phyloP scores from a whole-genome alignment of 2,888 invertebrate species.

The Linyphia triangularis region DNA sequence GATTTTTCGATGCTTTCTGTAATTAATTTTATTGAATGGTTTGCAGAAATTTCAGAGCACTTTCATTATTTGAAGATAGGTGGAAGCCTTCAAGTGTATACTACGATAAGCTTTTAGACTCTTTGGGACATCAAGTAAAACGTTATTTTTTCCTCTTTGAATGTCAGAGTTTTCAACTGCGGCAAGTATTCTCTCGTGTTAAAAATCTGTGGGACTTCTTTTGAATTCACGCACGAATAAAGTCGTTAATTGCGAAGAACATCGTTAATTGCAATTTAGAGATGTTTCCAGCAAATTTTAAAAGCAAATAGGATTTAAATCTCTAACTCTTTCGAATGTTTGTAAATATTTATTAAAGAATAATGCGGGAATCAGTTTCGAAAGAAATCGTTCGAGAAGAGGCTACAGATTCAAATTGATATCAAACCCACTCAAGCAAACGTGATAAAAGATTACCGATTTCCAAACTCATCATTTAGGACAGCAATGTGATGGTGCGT shows the following conservation, averaged over 20 bases:
- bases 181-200: constrained; percentile 2
- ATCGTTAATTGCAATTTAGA: not conserved
- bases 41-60: too few relatives aligned
- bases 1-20: too few relatives aligned
- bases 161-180: constrained; percentile 36
- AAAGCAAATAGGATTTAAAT: not conserved
- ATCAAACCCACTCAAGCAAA: not conserved
- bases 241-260: constrained; percentile 55
- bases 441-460: too few relatives aligned
- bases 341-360: not conserved
- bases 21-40: too few relatives aligned
- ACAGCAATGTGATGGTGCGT: too few relatives aligned
- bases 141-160: too few relatives aligned
- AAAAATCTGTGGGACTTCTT: constrained; percentile 58
- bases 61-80: too few relatives aligned
- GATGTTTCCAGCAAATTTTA: not conserved
- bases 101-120: too few relatives aligned
- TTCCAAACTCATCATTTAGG: too few relatives aligned
- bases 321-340: not conserved
- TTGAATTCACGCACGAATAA: constrained; percentile 50
- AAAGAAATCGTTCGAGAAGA: not conserved
- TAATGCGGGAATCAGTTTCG: not conserved
- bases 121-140: too few relatives aligned
- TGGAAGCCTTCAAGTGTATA: too few relatives aligned
- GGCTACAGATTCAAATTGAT: not conserved